Evolutionary conservation across 2,888 invertebrate species (phyloP).

Genomic region (Cephus spinipes): DNA sequence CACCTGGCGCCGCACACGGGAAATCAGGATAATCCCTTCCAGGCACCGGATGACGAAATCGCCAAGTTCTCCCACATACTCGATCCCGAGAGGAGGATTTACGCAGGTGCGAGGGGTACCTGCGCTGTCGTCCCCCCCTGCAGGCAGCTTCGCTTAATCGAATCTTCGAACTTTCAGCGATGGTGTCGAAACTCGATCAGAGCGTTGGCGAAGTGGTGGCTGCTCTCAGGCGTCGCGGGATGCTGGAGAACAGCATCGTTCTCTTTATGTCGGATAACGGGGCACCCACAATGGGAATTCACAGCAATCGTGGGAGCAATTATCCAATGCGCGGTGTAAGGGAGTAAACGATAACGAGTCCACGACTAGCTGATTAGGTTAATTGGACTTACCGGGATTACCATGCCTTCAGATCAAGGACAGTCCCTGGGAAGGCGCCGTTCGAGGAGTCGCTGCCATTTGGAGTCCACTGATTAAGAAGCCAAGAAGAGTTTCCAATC

Average conservation of each 20-base stretch:
- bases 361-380: too few species aligned
- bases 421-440: conserved; percentile 74
- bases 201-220: conserved; percentile 83
- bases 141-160: too few species aligned
- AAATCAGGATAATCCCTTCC: conserved; percentile 73
- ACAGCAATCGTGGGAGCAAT: conserved; percentile 81
- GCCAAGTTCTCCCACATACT: conserved; percentile 76
- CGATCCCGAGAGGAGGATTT: conserved; percentile 75
- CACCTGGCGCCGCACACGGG: conserved; percentile 79
- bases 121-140: too few species aligned
- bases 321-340: conserved; percentile 82
- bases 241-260: conserved; percentile 85
- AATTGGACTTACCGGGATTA: too few species aligned
- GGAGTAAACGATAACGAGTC: neutral
- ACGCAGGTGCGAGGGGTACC: conserved; percentile 71
- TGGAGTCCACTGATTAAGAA: conserved; percentile 69
- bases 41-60: conserved; percentile 80
- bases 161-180: conserved; percentile 69
- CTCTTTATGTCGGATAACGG: conserved; percentile 92
- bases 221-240: conserved; percentile 74
- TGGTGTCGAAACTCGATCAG: conserved; percentile 86
- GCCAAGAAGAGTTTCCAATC: conserved; percentile 66
- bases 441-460: conserved; percentile 70
- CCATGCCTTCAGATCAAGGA: conserved; percentile 67
- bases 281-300: conserved; percentile 79